Evolutionary conservation across 2,797 vertebrate species (phyloP).

Genomic region (Melopsittacus undulatus): DNA sequence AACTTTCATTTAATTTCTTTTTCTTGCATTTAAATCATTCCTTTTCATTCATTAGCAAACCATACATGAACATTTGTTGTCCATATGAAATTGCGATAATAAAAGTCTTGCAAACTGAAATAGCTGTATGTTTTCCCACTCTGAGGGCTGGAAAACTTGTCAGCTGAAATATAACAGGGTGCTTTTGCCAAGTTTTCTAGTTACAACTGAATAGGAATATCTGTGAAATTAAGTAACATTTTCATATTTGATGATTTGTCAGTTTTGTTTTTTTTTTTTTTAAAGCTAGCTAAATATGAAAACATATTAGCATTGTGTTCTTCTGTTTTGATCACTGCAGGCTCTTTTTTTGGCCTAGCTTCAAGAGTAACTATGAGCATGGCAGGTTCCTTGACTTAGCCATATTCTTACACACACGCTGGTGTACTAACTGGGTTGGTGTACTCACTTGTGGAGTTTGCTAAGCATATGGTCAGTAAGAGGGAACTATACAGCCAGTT

Average conservation of each 20-base stretch:
- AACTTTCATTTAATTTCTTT: conserved; percentile 17
- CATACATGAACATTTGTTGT: conserved; percentile 17
- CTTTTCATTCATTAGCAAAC: conserved; percentile 40
- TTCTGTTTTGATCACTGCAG: not conserved
- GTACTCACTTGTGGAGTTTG: not conserved
- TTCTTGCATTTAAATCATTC: conserved; percentile 21
- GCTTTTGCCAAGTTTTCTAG: conserved; percentile 39
- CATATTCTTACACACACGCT: not conserved
- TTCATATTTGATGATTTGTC: conserved; percentile 20
- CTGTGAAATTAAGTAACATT: conserved; percentile 48
- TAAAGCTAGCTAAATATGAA: not conserved
- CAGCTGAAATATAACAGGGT: conserved; percentile 18
- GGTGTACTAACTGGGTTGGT: not conserved
- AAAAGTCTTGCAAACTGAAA: conserved; percentile 24
- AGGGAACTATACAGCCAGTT: not conserved
- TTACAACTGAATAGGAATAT: conserved; percentile 1
- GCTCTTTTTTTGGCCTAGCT: not conserved
- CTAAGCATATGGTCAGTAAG: not conserved
- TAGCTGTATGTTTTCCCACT: conserved; percentile 27
- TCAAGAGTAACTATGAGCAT: not conserved
- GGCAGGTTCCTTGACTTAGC: not conserved
- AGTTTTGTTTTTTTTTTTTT: not conserved
- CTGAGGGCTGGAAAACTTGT: conserved; percentile 7
- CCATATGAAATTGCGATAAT: conserved; percentile 20
- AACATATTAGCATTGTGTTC: not conserved